Base-by-base conservation (phyloP, 1,140 invertebrate species). In the Caenorhabditis latens region DNA sequence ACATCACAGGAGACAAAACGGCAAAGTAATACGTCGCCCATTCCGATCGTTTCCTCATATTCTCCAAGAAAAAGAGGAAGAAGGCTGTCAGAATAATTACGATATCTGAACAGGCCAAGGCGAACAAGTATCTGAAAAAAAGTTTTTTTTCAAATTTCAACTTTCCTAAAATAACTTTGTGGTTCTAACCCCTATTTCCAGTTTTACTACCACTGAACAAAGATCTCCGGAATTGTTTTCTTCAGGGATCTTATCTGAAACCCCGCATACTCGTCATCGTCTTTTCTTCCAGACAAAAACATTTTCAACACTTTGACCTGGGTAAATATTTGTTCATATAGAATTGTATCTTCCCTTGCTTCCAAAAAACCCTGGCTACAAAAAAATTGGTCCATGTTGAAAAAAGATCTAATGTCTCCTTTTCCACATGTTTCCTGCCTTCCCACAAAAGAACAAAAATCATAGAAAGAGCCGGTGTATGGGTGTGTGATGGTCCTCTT, bases 41-140 rank as follows among this genome's bases (percentile, higher is more conserved):
- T 65, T 79, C 65, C 5, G 63, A 83, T 65, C 89, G 84, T 71
- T 89, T 89, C 32, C 89, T 71, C 89, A 90, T 90, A 24, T 85
- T 88, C 75, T 90, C 89, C 16, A 90, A 46, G 79, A 90, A 90
- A 53, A 90, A 90, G 1, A 90, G 85, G 24, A 89, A 90, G 83
- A 86, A 90, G 7, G 88, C 79, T 1, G 89, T 88, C 0, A 90
- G 71, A 19, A 90, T 90, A 42, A 90, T 88, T 9, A 84, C 83
- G 24, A 79, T 89, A 75, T 88, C 86, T 1, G 86, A 89, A 71
- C 84, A 88, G 42, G 89, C 89, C 14, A 89, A 63, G 21, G 89
- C 89, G 24, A 85, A 86, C 19, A 89, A 61, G 24, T 89, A 89
- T 11, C 87, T 87, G 71, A 43, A 88, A 84, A 84, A 32, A n/a